Percentiles rank a stretch among this genome's conserved stretches.
phyloP scores from a whole-genome alignment of 2,888 invertebrate species.

The Nomada lathburiana region DNA sequence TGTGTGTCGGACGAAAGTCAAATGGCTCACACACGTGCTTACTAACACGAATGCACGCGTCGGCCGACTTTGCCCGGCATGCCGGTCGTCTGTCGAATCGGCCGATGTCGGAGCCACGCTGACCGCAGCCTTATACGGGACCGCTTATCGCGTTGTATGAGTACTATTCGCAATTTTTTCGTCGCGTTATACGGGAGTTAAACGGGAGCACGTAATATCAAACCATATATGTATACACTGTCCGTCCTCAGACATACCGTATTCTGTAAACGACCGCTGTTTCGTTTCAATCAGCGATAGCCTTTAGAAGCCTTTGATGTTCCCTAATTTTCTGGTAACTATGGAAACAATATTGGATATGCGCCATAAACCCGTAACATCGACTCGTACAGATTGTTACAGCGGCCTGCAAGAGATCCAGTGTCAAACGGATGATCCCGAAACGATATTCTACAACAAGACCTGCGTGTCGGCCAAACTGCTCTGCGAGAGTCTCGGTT shows the following conservation, averaged over 20 bases:
- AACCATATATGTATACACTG: not conserved
- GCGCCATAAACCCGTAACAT: constrained; percentile 16
- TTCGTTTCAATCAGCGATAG: constrained; percentile 48
- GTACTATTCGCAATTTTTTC: too few relatives aligned
- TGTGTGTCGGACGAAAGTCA: too few relatives aligned
- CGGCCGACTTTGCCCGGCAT: too few relatives aligned
- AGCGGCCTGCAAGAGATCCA: constrained; percentile 87
- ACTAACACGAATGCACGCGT: too few relatives aligned
- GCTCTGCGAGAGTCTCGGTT: constrained; percentile 85
- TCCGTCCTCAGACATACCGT: constrained; percentile 24
- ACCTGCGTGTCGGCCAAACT: constrained; percentile 85
- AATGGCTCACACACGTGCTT: too few relatives aligned
- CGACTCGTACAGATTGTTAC: constrained; percentile 86
- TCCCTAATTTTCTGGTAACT: constrained; percentile 52
- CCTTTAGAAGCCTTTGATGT: constrained; percentile 33
- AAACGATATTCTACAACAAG: constrained; percentile 85
- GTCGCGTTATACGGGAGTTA: too few relatives aligned
- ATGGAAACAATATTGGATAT: constrained; percentile 45
- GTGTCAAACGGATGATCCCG: constrained; percentile 85
- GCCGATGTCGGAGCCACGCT: too few relatives aligned
- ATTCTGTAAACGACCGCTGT: constrained; percentile 37
- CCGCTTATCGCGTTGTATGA: too few relatives aligned
- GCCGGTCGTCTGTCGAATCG: too few relatives aligned
- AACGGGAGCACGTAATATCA: constrained; percentile 9
- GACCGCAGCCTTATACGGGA: too few relatives aligned